These are phyloP conservation scores for Ommatoiulus sabulosus DNA, from an alignment of 2,888 invertebrate genomes.

Conservation along the genomic window DNA sequence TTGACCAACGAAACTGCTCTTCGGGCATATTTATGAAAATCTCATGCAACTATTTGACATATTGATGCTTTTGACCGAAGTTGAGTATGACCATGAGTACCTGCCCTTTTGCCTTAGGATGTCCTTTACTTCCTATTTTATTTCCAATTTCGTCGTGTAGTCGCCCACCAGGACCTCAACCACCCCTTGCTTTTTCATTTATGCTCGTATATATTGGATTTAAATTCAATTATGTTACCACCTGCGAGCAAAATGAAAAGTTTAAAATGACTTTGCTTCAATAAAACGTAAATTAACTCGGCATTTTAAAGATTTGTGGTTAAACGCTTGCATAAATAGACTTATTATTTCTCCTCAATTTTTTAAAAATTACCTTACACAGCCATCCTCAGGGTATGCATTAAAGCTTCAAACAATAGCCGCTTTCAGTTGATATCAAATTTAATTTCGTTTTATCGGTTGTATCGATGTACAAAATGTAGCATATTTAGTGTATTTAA, in stretches of 20 bases:
- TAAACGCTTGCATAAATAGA: not conserved
- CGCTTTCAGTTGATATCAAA: not conserved
- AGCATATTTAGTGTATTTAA: no score
- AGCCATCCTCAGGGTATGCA: not conserved
- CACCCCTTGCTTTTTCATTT: not conserved
- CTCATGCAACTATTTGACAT: conserved; percentile 10
- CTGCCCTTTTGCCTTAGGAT: conserved; percentile 19
- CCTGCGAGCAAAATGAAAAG: not conserved
- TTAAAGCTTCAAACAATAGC: not conserved
- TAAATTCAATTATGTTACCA: not conserved
- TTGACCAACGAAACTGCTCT: conserved; percentile 5
- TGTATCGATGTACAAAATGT: no score
- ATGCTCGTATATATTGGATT: not conserved
- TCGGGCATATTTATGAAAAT: not conserved
- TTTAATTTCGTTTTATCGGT: not conserved
- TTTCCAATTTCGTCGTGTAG: not conserved
- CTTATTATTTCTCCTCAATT: not conserved
- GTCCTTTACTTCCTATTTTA: conserved; percentile 8
- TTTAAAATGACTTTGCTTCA: conserved; percentile 16
- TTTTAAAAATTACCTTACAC: not conserved
- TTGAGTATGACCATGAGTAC: conserved; percentile 4
- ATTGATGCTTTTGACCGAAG: conserved; percentile 12
- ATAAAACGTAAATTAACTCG: conserved; percentile 3
- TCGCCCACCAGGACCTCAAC: conserved; percentile 18
- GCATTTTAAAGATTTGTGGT: not conserved